Evolutionary conservation across 2,113 vertebrate genomes (phyloP).

Genomic region (Ictalurus punctatus): DNA sequence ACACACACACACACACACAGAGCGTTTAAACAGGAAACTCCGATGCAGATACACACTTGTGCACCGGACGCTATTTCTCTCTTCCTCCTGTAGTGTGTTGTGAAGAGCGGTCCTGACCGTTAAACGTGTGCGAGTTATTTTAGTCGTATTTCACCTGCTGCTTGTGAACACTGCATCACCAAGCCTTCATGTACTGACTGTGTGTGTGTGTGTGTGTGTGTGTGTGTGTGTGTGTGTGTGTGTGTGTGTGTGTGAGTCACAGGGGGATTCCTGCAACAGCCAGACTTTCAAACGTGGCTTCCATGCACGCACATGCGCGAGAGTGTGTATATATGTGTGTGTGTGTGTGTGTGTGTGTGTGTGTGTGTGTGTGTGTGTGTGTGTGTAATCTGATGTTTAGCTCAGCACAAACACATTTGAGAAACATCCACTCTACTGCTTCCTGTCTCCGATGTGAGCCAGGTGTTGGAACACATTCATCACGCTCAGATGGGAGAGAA

Average conservation of each 20-base stretch:
- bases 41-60: constrained; percentile 24
- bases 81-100: neutral
- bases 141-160: neutral
- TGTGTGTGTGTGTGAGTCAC: constrained; percentile 4
- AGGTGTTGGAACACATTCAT: constrained; percentile 81
- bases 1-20: too few species aligned
- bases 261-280: neutral
- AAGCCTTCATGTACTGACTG: neutral
- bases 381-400: constrained; percentile 45
- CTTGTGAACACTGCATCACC: neutral
- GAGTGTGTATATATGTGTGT: neutral
- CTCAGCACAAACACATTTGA: constrained; percentile 42
- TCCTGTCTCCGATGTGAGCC: constrained; percentile 61
- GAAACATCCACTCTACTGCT: constrained; percentile 49
- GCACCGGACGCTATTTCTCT: constrained; percentile 3
- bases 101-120: constrained; percentile 28
- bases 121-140: constrained; percentile 1
- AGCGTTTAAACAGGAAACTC: constrained; percentile 47
- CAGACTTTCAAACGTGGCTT: constrained; percentile 1
- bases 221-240: constrained; percentile 17
- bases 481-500: constrained; percentile 59
- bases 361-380: constrained; percentile 14
- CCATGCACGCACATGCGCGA: neutral
- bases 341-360: neutral
- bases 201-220: constrained; percentile 24